Conservation (phyloP, 1,140 invertebrate species). For the Scaptomyza graminum region DNA sequence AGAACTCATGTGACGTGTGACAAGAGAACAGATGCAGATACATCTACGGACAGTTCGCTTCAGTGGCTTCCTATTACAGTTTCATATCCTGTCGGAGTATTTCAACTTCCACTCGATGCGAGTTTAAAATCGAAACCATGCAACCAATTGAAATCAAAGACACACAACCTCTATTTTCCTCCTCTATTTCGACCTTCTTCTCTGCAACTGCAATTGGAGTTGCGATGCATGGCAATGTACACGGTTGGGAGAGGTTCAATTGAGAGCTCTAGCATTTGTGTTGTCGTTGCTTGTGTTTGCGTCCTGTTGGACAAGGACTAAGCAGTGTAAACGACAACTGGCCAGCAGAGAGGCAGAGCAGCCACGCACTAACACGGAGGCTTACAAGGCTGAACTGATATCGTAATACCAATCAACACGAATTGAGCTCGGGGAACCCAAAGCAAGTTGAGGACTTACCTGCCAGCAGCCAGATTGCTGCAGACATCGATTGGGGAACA, state of each 20-base stretch:
- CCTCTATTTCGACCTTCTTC: not conserved
- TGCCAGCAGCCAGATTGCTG: constrained; percentile 40
- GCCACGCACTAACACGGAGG: constrained; percentile 41
- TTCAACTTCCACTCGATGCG: constrained; percentile 10
- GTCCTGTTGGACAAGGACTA: constrained; percentile 53
- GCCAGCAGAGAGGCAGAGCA: constrained; percentile 3
- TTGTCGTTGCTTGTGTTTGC: constrained; percentile 31
- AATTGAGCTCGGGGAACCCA: not conserved
- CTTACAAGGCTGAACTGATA: constrained; percentile 30
- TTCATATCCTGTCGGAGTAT: constrained; percentile 30
- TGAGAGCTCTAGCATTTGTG: constrained; percentile 32
- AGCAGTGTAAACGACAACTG: constrained; percentile 44
- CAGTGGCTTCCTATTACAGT: constrained; percentile 50
- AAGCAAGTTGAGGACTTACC: constrained; percentile 23
- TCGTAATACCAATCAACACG: constrained; percentile 34
- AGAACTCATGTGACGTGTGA: constrained; percentile 21
- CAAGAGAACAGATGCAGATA: constrained; percentile 2
- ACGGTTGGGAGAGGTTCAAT: constrained; percentile 22
- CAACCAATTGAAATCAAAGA: constrained; percentile 42
- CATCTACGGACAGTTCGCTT: constrained; percentile 35
- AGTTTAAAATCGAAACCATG: constrained; percentile 24
- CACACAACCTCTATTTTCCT: not conserved
- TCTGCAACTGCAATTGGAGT: constrained; percentile 6
- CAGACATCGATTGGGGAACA: constrained; percentile 34
- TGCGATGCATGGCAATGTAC: constrained; percentile 22